Base-by-base conservation (phyloP, 2,113 vertebrate genomes). In the Indri indri region DNA sequence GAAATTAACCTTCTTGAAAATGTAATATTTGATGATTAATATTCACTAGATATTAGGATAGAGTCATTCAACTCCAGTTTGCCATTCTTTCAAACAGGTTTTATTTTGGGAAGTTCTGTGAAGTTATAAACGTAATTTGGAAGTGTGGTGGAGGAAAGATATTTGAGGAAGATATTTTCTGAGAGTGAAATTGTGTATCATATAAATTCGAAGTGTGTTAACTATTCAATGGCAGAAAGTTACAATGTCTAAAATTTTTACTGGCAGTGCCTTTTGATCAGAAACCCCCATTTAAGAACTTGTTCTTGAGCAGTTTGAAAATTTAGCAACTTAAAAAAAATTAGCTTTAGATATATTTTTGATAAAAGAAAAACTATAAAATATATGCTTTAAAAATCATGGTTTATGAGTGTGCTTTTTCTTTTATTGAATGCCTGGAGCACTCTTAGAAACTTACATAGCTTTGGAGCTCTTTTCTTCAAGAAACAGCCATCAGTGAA, bases 111-210 rank as follows among this genome's bases (percentile, higher is more conserved):
- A 97, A 92, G n/a, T 37, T 59, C 73, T 91, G 22, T 54, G 74
- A 94, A 86, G 47, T 94, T 68, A 32, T 12, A 88, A 57, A 63
- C 34, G 22, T 8, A 80, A 45, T 76, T 87, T 42, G 27, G 47
- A 83, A 95, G 82, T 20, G 11, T 37, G 14, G 4, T 70, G 9
- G 77, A 68, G 18, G n/a, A 66, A 88, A 80, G n/a, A n/a, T n/a
- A n/a, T n/a, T n/a, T 70, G 37, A 90, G 57, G 42, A 89, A 96
- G 50, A 59, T 57, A 32, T 57, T 97, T 77, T 66, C 83, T 76
- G 84, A n/a, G 71, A 76, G 50, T 86, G 63, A 96, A 93, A 34
- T 45, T 27, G 3, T 63, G 27, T 80, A 59, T 81, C 66, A 30
- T 65, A 22, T 47, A 57, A 73, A 91, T 82, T 71, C 82, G 34